These are phyloP conservation scores for Channa argus DNA, from an alignment of 2,113 vertebrate species.

Conservation along the genomic window DNA sequence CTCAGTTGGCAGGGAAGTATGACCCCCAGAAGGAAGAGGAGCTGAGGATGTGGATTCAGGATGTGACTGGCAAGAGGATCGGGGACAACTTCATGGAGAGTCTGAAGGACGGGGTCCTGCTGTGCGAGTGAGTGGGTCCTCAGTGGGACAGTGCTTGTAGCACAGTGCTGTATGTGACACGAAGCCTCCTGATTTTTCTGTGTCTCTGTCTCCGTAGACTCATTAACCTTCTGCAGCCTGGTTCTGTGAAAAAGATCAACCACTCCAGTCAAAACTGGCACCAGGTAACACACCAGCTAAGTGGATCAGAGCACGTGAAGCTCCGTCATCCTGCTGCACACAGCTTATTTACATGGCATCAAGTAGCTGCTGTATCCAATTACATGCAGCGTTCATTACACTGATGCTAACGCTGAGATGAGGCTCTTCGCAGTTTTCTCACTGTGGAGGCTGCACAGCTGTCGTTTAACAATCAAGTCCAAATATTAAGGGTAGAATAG, in stretches of 20 bases:
- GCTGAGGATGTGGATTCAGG: conserved; percentile 91
- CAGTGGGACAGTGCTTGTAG: no score
- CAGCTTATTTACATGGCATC: no score
- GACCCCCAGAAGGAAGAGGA: conserved; percentile 91
- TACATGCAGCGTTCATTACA: no score
- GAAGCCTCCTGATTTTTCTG: background rate
- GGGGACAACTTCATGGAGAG: conserved; percentile 93
- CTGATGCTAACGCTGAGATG: no score
- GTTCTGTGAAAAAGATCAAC: conserved; percentile 91
- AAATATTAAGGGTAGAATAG: no score
- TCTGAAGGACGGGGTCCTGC: conserved; percentile 91
- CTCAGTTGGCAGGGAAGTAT: conserved; percentile 93
- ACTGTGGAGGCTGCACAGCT: no score
- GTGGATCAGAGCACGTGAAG: no score
- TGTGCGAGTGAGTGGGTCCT: conserved; percentile 90
- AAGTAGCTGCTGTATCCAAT: no score
- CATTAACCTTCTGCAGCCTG: conserved; percentile 92
- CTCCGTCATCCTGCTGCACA: no score
- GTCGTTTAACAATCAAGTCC: no score
- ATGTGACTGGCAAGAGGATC: conserved; percentile 85
- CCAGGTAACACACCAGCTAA: conserved; percentile 83
- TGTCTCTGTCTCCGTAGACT: conserved; percentile 80
- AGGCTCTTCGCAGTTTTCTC: no score
- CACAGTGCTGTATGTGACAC: no score
- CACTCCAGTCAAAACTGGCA: conserved; percentile 93